Evolutionary conservation across 2,888 invertebrate species (phyloP).

Genomic region (Kryphioiulus occultus): DNA sequence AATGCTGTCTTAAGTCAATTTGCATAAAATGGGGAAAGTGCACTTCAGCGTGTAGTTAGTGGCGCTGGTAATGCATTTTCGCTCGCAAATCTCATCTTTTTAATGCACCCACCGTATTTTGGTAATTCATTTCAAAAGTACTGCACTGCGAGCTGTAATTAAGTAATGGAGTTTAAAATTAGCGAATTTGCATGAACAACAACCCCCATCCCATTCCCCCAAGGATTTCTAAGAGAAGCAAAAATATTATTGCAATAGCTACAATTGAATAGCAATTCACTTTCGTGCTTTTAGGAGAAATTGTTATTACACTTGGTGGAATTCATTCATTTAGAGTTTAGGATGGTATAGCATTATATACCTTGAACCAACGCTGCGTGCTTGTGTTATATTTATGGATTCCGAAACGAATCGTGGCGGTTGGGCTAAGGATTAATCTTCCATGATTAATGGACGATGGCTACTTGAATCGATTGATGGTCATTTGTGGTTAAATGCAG

Average conservation of each 20-base stretch:
- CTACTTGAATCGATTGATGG: neutral
- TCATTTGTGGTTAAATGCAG: neutral
- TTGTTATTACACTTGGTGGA: neutral
- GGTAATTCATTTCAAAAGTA: constrained; percentile 8
- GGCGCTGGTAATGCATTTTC: neutral
- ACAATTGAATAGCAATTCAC: neutral
- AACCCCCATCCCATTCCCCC: neutral
- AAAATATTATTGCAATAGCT: neutral
- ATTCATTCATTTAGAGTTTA: neutral
- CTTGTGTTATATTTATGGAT: neutral
- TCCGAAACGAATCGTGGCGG: neutral
- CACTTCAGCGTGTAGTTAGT: constrained; percentile 10
- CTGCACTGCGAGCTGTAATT: neutral
- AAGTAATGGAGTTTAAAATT: constrained; percentile 27
- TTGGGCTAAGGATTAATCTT: neutral
- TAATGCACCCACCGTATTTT: constrained; percentile 29
- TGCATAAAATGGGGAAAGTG: constrained; percentile 19
- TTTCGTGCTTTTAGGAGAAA: neutral
- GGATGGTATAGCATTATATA: neutral
- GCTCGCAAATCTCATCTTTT: constrained; percentile 4
- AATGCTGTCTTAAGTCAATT: neutral
- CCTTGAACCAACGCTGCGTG: neutral
- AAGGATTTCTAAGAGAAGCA: neutral
- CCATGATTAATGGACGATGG: neutral
- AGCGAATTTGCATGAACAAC: neutral